Evolutionary conservation across 2,888 invertebrate genomes (phyloP), one percentile per base, ranked within the genome.

Genomic region (Agrochola lychnidis): DNA sequence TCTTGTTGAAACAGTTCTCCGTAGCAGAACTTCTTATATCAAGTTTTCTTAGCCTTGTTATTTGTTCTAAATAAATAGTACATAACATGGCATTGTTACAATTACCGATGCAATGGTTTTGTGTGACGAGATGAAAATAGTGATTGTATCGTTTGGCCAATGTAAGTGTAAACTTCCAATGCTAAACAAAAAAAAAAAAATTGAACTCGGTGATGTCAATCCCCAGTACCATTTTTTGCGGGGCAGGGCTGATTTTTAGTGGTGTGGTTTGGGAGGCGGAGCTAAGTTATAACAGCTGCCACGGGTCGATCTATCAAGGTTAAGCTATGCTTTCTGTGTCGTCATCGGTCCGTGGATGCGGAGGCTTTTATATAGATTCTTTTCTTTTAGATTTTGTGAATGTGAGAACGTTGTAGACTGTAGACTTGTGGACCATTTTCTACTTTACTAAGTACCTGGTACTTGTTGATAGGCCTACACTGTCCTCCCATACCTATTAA

Each of bases 51-150:
- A 48, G 48, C 19, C 25, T 25, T 25, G 45, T 70, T 19, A 70
- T 40, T 40, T 30, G 36, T 56, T 30, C 42, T 2, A 56, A 56
- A 73, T 73, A 73, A 56, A 42, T 56, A 42, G 16, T 30, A 30
- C 22, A 45, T 19, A 42, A 22, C 25, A 42, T 14, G 30, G 5
- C n/a, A 74, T 56, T 56, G 74, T 56, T 59, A 36, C 30, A 48
- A 14, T 73, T 76, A 22, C 36, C 36, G 16, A n/a, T 12, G 74
- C 12, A n/a, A 30, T 48, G 48, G 57, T 48, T 73, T 57, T 36
- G 57, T n/a, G 10, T 25, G 40, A 22, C 48, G 4, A 36, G 22
- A 76, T 16, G 22, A 48, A 48, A 76, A 73, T 76, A 59, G 16
- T 36, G 3, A 12, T 40, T 56, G 57, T 30, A 16, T 51, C 48